Conservation (phyloP, 1,140 invertebrate species). For the Dolichoris vasculosae region DNA sequence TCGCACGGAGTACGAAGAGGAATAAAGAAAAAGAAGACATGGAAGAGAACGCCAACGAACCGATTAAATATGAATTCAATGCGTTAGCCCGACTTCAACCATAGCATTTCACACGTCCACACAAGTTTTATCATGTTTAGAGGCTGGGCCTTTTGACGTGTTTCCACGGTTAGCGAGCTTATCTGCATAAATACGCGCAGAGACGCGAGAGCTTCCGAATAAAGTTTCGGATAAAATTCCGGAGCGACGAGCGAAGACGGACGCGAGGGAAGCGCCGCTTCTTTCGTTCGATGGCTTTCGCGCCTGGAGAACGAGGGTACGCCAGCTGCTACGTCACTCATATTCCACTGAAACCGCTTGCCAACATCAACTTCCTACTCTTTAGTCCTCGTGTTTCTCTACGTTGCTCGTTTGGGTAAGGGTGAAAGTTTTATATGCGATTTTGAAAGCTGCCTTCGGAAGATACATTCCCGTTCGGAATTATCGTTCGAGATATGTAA, state of each 20-base stretch:
- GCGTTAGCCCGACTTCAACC: neutral
- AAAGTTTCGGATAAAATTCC: no score
- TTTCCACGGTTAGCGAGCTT: neutral
- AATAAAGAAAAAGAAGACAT: neutral
- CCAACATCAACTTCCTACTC: neutral
- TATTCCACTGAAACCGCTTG: constrained; percentile 15
- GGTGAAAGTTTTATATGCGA: no score
- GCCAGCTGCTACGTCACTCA: constrained; percentile 4
- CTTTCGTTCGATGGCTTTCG: constrained; percentile 1
- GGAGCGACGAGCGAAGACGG: neutral
- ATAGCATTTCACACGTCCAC: neutral
- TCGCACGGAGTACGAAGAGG: no score
- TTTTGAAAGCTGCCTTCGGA: no score
- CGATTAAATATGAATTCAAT: constrained; percentile 10
- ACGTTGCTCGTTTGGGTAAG: neutral
- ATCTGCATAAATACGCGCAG: constrained; percentile 46
- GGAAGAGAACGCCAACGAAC: neutral
- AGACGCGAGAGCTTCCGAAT: neutral
- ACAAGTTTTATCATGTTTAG: constrained; percentile 2
- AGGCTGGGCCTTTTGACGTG: neutral
- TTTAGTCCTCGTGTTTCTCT: neutral
- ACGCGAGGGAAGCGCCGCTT: neutral
- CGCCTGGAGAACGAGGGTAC: neutral
- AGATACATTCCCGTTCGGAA: no score
- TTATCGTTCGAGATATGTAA: no score